A percentile compares a stretch with the other conserved stretches of the same genome.
These are phyloP conservation scores for Bothrops jararaca DNA, from an alignment of 2,113 vertebrate genomes.

Conservation along the genomic window DNA sequence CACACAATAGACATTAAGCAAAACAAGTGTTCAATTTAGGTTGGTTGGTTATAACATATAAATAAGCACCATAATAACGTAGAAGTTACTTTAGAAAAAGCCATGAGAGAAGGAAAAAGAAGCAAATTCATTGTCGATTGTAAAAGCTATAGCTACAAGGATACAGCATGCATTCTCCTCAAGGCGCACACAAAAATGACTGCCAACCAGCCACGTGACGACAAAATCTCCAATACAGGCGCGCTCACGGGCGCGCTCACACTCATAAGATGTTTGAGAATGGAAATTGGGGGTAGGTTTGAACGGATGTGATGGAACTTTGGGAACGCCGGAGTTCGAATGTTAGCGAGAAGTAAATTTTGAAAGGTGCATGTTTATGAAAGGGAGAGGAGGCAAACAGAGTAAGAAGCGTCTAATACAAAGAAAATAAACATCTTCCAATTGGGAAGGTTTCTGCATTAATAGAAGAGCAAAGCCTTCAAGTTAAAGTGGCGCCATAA, in stretches of 20 bases:
- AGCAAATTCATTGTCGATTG: background rate
- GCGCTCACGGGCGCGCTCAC: constrained; percentile 31
- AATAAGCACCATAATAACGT: background rate
- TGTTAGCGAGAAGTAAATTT: background rate
- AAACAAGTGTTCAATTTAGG: constrained; percentile 9
- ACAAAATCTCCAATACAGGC: constrained; percentile 44
- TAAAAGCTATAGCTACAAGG: background rate
- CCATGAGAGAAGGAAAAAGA: background rate
- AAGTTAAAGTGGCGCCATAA: constrained; percentile 70
- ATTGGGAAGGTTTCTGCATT: constrained; percentile 37
- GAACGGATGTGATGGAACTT: constrained; percentile 51
- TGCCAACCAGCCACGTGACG: constrained; percentile 62
- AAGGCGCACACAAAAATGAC: constrained; percentile 47
- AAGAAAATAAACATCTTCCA: background rate
- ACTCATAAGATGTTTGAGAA: constrained; percentile 40
- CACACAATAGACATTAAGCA: constrained; percentile 4
- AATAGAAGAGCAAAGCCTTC: constrained; percentile 27
- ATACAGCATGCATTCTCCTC: constrained; percentile 30
- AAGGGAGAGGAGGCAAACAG: background rate
- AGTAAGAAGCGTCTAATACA: background rate
- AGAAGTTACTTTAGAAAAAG: background rate
- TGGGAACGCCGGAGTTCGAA: constrained; percentile 25
- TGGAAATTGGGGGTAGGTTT: constrained; percentile 45
- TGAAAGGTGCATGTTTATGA: background rate
- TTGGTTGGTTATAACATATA: background rate